Evolutionary conservation across 37 sponge, comb jelly and placozoan species (phyloP).

Genomic region (Beroe forskalii): DNA sequence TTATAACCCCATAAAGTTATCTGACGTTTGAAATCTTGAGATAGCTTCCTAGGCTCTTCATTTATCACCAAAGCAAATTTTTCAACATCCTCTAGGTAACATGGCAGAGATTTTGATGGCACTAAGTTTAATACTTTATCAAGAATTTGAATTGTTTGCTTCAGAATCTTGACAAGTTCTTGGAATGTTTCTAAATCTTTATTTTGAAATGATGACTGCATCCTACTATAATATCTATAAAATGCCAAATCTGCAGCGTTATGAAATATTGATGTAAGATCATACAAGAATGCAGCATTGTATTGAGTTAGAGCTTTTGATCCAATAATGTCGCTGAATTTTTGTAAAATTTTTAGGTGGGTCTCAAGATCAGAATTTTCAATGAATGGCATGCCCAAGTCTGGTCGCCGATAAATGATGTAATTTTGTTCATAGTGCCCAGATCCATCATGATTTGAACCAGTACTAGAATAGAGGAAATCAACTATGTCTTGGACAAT

Average conservation of each 20-base stretch:
- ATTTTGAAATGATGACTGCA: background rate
- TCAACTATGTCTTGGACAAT: conserved; percentile 2
- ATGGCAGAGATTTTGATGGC: background rate
- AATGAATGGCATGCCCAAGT: background rate
- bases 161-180: background rate
- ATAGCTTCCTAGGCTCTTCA: background rate
- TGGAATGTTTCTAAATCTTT: background rate
- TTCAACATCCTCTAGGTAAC: background rate
- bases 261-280: background rate
- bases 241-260: background rate
- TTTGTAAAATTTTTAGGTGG: background rate
- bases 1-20: conserved; percentile 10
- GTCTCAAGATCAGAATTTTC: background rate
- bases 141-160: background rate
- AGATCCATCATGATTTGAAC: background rate
- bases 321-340: background rate
- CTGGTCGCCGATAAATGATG: conserved; percentile 18
- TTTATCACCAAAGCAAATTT: background rate
- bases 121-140: background rate
- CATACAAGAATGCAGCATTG: background rate
- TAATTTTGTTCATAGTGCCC: background rate
- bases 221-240: background rate
- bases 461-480: background rate
- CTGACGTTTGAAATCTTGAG: conserved; percentile 15
- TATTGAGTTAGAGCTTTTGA: background rate